Evolutionary conservation across 2,797 vertebrate species (phyloP), one percentile per base, ranked within the genome.

Genomic region (Kryptolebias ocellatus): DNA sequence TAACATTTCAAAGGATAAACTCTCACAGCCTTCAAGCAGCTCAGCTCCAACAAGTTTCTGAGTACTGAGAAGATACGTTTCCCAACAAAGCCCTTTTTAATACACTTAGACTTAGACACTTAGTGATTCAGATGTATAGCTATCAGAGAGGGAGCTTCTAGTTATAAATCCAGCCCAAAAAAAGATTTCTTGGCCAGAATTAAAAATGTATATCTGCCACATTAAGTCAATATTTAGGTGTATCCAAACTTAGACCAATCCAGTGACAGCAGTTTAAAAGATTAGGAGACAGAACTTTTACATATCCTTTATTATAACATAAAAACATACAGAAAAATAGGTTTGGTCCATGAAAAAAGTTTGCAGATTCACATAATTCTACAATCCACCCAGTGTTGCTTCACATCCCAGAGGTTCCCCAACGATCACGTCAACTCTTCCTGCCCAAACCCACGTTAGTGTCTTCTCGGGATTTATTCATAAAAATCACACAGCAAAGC

Each of bases 241-340:
- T 5, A 18, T 46, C 6, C 24, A 1, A 16, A 44, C 29, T 44
- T 1, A 27, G n/a, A 44, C 20, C 20, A 11, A 27, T 1, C 20
- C 4, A 11, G 53, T 24, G 18, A 57, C 17, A 5, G 7, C 46
- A 11, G 20, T n/a, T 29, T 47, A 47, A 42, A 57, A 42, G 4
- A 53, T 15, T 10, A 1, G 3, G 34, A 31, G 39, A 37, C 52
- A 46, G 5, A 53, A 28, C 28, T 79, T 90, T 93, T 88, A 93
- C 86, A 85, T 90, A 79, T 83, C 84, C 96, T 99, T 98, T 99
- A 99, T 98, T 99, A 96, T 96, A 97, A 97, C 92, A 90, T 92
- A 87, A 92, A 95, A 94, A 92, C 93, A 92, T 92, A 95, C 94
- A 96, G 95, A 92, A 93, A 92, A 93, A 94, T 92, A 93, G 81